phyloP scores from a whole-genome alignment of 2,113 vertebrate species.

The Hypocryptadius cinnamomeus region DNA sequence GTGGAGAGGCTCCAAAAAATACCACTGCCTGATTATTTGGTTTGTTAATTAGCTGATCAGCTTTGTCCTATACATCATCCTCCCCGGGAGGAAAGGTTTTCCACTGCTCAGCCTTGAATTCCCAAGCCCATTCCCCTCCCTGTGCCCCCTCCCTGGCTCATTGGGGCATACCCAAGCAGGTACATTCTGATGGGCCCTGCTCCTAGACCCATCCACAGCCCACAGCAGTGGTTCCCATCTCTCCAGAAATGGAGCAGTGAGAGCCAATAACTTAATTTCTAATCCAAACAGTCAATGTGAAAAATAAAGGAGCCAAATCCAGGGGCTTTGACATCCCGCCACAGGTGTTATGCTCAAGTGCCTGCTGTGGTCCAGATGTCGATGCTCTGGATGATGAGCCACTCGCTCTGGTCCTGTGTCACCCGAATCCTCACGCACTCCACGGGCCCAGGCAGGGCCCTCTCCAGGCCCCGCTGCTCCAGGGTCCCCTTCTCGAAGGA shows the following conservation, averaged over 20 bases:
- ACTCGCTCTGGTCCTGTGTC: conserved; percentile 67
- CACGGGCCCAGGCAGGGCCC: neutral
- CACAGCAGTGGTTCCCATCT: neutral
- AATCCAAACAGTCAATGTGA: neutral
- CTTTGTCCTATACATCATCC: neutral
- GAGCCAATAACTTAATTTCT: neutral
- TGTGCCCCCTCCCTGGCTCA: rapidly evolving
- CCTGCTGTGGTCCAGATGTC: conserved; percentile 53
- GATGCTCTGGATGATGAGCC: conserved; percentile 76
- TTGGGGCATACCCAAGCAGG: neutral
- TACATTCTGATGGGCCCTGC: neutral
- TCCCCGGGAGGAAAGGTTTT: neutral
- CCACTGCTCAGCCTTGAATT: neutral
- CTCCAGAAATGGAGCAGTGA: neutral
- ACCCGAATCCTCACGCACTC: conserved; percentile 76
- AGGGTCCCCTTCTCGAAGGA: conserved; percentile 68
- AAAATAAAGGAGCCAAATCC: neutral
- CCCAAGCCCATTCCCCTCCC: neutral
- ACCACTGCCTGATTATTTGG: neutral
- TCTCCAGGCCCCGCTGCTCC: conserved; percentile 58
- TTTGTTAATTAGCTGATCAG: neutral
- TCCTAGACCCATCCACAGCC: neutral
- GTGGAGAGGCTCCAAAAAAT: neutral
- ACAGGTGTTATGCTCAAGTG: neutral
- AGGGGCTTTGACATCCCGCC: rapidly evolving